Conservation (phyloP, 2,113 vertebrate species). For the Pampusana beccarii region DNA sequence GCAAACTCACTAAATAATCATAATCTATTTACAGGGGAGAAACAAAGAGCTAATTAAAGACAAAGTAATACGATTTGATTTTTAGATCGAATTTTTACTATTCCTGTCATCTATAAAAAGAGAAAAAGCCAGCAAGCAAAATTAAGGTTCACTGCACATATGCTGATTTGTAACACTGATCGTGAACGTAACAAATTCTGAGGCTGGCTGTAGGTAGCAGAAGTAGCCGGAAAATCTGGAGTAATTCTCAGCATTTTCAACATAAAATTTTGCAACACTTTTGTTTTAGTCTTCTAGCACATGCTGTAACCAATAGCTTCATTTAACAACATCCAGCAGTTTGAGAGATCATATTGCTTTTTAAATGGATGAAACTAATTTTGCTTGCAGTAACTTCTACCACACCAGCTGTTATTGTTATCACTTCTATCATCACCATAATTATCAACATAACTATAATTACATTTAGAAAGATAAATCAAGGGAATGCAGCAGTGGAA, state of each 20-base stretch:
- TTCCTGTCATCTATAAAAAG: not conserved
- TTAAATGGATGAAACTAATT: conserved; percentile 47
- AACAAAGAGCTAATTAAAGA: not conserved
- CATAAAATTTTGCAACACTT: not conserved
- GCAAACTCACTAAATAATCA: not conserved
- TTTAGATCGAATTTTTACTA: not conserved
- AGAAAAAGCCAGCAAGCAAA: not conserved
- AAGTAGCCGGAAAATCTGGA: not conserved
- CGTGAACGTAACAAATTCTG: not conserved
- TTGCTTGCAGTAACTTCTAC: conserved; percentile 42
- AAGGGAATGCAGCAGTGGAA: not conserved
- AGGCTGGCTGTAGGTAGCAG: not conserved
- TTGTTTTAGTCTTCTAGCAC: not conserved
- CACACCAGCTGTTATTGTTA: conserved; percentile 53
- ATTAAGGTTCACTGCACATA: not conserved
- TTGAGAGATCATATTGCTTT: conserved; percentile 10
- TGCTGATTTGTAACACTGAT: not conserved
- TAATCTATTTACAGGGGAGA: not conserved
- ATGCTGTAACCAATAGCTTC: not conserved
- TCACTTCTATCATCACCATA: not conserved
- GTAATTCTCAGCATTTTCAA: not conserved
- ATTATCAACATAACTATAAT: conserved; percentile 34
- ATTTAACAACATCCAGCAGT: conserved; percentile 20
- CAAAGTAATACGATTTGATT: not conserved
- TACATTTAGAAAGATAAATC: conserved; percentile 42